Percentiles rank a stretch among this genome's conserved stretches.
Evolutionary conservation across 1,140 invertebrate species (phyloP).

Genomic region (Drosophila nigromelanica): DNA sequence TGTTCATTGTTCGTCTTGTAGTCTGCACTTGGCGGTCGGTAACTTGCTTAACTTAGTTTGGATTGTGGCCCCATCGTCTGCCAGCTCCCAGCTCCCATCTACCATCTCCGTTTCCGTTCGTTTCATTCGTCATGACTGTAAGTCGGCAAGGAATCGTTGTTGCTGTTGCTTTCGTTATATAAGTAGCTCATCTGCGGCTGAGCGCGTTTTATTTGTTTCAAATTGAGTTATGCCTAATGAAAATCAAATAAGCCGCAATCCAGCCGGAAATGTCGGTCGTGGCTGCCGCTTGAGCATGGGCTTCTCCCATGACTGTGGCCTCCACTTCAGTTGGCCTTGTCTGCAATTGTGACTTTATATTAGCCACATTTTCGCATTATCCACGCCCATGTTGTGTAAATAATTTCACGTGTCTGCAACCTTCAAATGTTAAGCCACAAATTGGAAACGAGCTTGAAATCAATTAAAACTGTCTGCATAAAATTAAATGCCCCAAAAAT

Average conservation of each 20-base stretch:
- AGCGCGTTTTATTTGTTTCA: slow-evolving; percentile 81
- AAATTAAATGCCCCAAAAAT: slow-evolving; percentile 20
- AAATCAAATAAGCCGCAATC: slow-evolving; percentile 82
- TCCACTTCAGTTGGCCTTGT: slow-evolving; percentile 32
- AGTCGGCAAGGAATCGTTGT: slow-evolving; percentile 34
- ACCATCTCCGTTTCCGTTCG: slow-evolving; percentile 66
- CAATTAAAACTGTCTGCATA: slow-evolving; percentile 55
- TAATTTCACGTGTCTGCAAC: slow-evolving; percentile 21
- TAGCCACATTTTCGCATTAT: slow-evolving; percentile 48
- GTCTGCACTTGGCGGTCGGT: slow-evolving; percentile 68
- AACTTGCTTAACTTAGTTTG: slow-evolving; percentile 47
- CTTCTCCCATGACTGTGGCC: not conserved
- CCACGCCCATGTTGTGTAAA: slow-evolving; percentile 46
- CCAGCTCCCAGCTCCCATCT: not conserved
- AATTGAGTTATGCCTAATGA: slow-evolving; percentile 83
- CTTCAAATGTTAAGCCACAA: slow-evolving; percentile 11
- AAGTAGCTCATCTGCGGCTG: slow-evolving; percentile 81
- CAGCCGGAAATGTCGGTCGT: slow-evolving; percentile 70
- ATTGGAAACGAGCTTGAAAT: slow-evolving; percentile 40
- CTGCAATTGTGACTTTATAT: slow-evolving; percentile 29
- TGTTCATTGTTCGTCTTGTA: slow-evolving; percentile 69
- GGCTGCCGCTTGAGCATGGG: slow-evolving; percentile 30
- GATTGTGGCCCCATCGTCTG: slow-evolving; percentile 22
- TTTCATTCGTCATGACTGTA: slow-evolving; percentile 60
- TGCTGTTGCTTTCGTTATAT: slow-evolving; percentile 52